Evolutionary conservation across 2,888 invertebrate species (phyloP), one percentile per base, ranked within the genome.

Genomic region (Malacosoma neustria): DNA sequence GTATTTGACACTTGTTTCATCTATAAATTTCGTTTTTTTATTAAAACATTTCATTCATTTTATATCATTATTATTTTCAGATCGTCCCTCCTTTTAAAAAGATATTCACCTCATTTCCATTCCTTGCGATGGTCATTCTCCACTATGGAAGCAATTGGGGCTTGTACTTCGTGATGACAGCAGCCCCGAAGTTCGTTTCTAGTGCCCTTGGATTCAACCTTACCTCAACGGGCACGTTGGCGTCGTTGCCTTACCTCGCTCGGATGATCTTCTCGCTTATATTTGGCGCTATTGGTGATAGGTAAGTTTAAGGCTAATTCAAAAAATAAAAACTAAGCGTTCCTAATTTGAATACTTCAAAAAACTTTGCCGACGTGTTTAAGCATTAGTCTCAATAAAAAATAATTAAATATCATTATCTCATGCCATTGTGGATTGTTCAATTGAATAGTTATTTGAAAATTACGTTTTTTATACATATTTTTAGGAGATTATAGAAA

Each of bases 61-160:
- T 6, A 6, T 29, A 4, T 9, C 4, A 11, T 30, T 30, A 13
- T 33, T 13, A 6, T 37, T 67, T 77, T 11, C 76, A 92, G 88
- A 62, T 87, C 32, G 82, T 90, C 29, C 92, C 92, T 0, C 93
- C 93, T 0, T 87, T 92, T 51, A 77, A 69, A 44, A 73, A 82
- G 13, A 89, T 93, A 31, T 54, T 90, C n/a, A 74, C 87, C 0
- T 93, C 92, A 0, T 55, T 91, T 41, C 92, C 93, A 0, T 93
- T 93, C 73, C 82, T 91, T 72, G 89, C 91, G 0, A 79, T 93
- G 56, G 64, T 89, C 9, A 43, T 91, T 0, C 79, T 92, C 3
- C 93, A 93, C 57, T 93, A 91, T 55, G 93, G 93, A 14, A 93
- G 89, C 65, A 85, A 91, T 50, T 93, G 93, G 90, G 91, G 93